A percentile compares a stretch with the other conserved stretches of the same genome.
Evolutionary conservation across 53 echinoderm and acorn worm genomes (phyloP).

Genomic region (Holothuria leucospilota): DNA sequence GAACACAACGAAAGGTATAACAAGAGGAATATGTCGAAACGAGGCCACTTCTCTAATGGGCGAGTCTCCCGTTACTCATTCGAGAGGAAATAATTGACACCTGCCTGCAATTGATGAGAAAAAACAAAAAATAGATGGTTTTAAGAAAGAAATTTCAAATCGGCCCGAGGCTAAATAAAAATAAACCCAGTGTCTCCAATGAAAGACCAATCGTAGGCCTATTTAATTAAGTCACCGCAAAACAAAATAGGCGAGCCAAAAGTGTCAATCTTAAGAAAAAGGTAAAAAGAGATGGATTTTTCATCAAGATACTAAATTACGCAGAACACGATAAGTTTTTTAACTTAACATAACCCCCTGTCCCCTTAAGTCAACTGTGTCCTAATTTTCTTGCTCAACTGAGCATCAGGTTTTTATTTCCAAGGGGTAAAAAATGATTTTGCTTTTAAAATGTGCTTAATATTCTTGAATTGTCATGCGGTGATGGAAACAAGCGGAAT

Average conservation of each 20-base stretch:
- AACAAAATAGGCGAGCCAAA: conserved; percentile 20
- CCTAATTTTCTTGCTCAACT: conserved; percentile 26
- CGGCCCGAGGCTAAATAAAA: conserved; percentile 23
- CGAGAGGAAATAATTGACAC: conserved; percentile 43
- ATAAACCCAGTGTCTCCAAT: neutral
- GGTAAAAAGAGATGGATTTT: conserved; percentile 7
- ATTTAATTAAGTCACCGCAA: conserved; percentile 37
- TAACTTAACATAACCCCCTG: conserved; percentile 27
- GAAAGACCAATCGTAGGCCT: conserved; percentile 17
- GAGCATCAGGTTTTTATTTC: conserved; percentile 27
- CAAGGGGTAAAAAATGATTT: conserved; percentile 41
- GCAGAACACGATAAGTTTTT: conserved; percentile 9
- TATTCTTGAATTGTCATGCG: conserved; percentile 30
- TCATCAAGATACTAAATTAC: conserved; percentile 25
- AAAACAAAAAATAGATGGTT: conserved; percentile 4
- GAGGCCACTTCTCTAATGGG: conserved; percentile 42
- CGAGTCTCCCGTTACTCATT: conserved; percentile 31
- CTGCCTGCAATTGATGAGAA: conserved; percentile 28
- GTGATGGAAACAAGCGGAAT: conserved; percentile 16
- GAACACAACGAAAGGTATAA: no score
- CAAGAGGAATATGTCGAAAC: conserved; percentile 9
- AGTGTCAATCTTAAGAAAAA: conserved; percentile 29
- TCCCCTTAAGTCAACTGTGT: conserved; percentile 44
- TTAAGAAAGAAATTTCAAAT: conserved; percentile 41
- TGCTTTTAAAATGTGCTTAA: conserved; percentile 41